Evolutionary conservation across 2,113 vertebrate genomes (phyloP).

Genomic region (Muscicapa adusta): DNA sequence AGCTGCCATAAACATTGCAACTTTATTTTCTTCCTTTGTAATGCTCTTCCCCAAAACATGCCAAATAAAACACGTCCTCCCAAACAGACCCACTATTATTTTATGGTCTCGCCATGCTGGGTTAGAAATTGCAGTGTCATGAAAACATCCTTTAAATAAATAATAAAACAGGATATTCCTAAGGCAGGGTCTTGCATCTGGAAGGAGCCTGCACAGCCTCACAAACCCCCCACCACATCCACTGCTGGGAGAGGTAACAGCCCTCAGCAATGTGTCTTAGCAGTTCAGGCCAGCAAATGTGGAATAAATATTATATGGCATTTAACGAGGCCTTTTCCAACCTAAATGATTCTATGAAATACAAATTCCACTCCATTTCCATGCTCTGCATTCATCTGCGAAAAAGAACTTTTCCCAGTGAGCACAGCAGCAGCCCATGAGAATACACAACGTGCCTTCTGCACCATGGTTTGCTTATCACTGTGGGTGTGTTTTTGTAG

Average conservation of each 20-base stretch:
- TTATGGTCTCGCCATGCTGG: background rate
- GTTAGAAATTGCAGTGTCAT: conserved; percentile 43
- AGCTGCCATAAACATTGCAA: conserved; percentile 34
- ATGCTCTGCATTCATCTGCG: background rate
- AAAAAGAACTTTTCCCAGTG: background rate
- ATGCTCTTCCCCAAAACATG: background rate
- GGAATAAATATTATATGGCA: background rate
- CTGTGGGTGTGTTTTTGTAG: background rate
- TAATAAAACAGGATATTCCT: conserved; percentile 10
- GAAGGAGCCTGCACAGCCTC: background rate
- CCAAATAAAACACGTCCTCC: conserved; percentile 51
- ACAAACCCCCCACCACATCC: background rate
- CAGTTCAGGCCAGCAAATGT: background rate
- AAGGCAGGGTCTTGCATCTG: background rate
- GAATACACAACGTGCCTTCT: background rate
- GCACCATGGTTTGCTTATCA: background rate
- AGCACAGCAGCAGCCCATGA: background rate
- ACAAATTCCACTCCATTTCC: background rate
- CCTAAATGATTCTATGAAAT: background rate
- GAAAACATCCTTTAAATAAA: conserved; percentile 51
- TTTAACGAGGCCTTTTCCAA: background rate
- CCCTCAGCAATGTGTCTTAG: background rate
- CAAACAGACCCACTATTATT: conserved; percentile 27
- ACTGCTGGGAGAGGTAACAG: background rate
- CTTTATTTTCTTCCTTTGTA: conserved; percentile 37